Evolutionary conservation across 2,888 invertebrate species (phyloP).

Genomic region (Pammene fasciana): DNA sequence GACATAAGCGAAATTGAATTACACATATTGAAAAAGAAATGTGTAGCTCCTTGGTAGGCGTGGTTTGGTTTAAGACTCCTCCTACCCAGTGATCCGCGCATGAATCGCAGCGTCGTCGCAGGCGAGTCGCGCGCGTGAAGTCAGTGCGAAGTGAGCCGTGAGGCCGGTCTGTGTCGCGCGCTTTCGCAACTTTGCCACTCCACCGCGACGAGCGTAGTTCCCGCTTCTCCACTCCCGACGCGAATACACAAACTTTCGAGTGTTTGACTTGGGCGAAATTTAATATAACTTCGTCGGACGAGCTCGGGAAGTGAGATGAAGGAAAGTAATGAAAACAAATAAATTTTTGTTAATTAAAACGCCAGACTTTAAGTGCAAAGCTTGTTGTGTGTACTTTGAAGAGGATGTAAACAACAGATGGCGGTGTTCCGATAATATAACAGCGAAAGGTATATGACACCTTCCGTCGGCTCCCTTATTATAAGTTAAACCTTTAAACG

Average conservation of each 20-base stretch:
- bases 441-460: conserved; percentile 21
- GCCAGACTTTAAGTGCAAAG: conserved; percentile 59
- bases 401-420: conserved; percentile 52
- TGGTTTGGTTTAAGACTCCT: conserved; percentile 77
- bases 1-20: conserved; percentile 84
- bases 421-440: conserved; percentile 15
- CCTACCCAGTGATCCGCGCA: conserved; percentile 77
- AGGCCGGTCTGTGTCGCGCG: conserved; percentile 61
- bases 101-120: conserved; percentile 68
- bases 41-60: conserved; percentile 83
- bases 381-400: conserved; percentile 66
- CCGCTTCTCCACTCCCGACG: conserved; percentile 52
- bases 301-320: conserved; percentile 56
- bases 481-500: background rate
- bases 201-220: conserved; percentile 58
- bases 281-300: conserved; percentile 58
- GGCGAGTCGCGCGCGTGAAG: conserved; percentile 59
- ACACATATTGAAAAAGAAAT: conserved; percentile 84
- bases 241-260: conserved; percentile 57
- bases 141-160: conserved; percentile 45
- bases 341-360: conserved; percentile 58
- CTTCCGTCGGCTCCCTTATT: background rate
- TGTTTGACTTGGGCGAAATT: conserved; percentile 61
- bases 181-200: conserved; percentile 61
- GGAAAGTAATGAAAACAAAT: conserved; percentile 54